Evolutionary conservation across 2,113 vertebrate species (phyloP).

Genomic region (Falco punctatus): DNA sequence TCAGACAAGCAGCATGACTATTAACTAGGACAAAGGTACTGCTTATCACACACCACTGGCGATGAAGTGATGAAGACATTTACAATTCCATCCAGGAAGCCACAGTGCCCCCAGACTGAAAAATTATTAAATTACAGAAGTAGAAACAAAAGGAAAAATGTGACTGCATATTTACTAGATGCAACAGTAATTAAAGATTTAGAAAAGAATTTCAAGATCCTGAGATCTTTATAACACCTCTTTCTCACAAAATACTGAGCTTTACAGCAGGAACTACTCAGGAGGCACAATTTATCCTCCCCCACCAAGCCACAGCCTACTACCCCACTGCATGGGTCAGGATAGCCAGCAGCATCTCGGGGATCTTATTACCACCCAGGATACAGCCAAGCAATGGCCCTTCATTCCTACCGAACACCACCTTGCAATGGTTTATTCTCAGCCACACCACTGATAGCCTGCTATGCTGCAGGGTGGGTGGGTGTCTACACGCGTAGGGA

Average conservation of each 20-base stretch:
- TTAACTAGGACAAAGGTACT: not conserved
- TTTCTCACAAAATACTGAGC: not conserved
- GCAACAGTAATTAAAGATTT: not conserved
- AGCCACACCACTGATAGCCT: not conserved
- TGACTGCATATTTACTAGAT: not conserved
- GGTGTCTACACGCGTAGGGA: not conserved
- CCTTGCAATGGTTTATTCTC: not conserved
- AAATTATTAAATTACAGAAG: not conserved
- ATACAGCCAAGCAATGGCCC: not conserved
- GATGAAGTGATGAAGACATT: not conserved
- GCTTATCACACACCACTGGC: not conserved
- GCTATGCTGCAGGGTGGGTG: not conserved
- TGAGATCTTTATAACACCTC: not conserved
- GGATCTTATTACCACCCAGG: not conserved
- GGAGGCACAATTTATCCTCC: not conserved
- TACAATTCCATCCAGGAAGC: not conserved
- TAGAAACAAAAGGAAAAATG: not conserved
- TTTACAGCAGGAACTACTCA: not conserved
- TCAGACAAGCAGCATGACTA: not conserved
- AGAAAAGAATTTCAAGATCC: not conserved
- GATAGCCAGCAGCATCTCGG: not conserved
- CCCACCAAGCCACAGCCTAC: not conserved
- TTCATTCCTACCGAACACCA: not conserved
- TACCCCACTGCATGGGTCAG: fast-evolving
- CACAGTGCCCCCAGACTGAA: not conserved